These are phyloP conservation scores for Brevimyrus niger DNA, from an alignment of 2,113 vertebrate genomes.

Conservation along the genomic window DNA sequence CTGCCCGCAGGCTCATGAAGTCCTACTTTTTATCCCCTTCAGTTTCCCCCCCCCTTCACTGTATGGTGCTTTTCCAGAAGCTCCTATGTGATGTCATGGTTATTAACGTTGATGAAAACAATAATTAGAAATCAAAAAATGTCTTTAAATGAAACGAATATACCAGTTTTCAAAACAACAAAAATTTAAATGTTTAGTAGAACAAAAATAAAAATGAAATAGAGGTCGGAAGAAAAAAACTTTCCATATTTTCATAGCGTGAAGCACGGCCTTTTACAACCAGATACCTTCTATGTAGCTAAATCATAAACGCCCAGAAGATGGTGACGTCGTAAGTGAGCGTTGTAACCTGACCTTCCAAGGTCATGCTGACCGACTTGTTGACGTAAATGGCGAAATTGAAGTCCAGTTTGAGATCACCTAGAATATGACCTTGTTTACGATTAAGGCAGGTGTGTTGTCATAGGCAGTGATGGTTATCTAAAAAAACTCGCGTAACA, in stretches of 20 bases:
- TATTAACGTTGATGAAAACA: background rate
- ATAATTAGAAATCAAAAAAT: background rate
- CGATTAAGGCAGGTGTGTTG: background rate
- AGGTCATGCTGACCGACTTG: background rate
- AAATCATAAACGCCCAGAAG: background rate
- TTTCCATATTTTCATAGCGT: background rate
- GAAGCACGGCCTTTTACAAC: background rate
- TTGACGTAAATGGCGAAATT: background rate
- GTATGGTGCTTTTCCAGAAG: background rate
- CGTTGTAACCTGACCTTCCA: background rate
- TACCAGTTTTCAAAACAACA: background rate
- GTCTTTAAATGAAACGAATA: background rate
- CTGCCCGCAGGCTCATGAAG: background rate
- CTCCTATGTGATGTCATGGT: background rate
- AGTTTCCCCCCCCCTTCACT: background rate
- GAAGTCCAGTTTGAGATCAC: background rate
- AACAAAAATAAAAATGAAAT: background rate
- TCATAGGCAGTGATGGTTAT: background rate
- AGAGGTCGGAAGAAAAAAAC: background rate
- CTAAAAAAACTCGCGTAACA: background rate
- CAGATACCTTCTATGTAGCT: background rate
- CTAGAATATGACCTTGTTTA: background rate
- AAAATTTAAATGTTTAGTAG: background rate
- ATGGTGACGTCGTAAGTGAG: background rate
- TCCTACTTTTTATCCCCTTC: background rate